These are phyloP conservation scores for Thereuonema tuberculata DNA, from an alignment of 1,140 invertebrate species.

Conservation along the genomic window DNA sequence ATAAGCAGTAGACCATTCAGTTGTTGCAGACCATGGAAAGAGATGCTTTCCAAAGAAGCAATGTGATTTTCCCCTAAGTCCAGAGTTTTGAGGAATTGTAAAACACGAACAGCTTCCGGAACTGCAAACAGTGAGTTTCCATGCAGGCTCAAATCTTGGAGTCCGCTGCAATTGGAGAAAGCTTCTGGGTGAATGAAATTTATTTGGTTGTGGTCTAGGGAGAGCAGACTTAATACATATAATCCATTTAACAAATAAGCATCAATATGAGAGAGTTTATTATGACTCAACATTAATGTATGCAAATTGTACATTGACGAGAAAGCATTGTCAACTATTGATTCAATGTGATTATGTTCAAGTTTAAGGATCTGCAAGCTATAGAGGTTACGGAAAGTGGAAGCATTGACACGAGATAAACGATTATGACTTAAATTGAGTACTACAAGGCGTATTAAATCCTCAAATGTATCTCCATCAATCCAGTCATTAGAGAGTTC, in stretches of 20 bases:
- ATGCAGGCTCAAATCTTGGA: slow-evolving; percentile 66
- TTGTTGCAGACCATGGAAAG: slow-evolving; percentile 62
- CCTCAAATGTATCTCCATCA: slow-evolving; percentile 63
- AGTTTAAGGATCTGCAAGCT: slow-evolving; percentile 67
- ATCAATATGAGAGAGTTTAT: slow-evolving; percentile 58
- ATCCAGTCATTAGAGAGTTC: slow-evolving; percentile 65
- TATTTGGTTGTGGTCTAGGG: slow-evolving; percentile 63
- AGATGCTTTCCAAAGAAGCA: slow-evolving; percentile 54
- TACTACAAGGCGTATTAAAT: slow-evolving; percentile 68
- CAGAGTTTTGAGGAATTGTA: slow-evolving; percentile 57
- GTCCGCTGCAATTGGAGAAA: slow-evolving; percentile 62
- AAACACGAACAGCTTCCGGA: slow-evolving; percentile 55
- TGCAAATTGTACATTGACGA: slow-evolving; percentile 68
- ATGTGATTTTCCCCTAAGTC: slow-evolving; percentile 70
- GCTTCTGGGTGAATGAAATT: slow-evolving; percentile 60
- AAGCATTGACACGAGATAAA: slow-evolving; percentile 59
- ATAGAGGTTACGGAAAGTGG: slow-evolving; percentile 65
- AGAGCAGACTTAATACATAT: slow-evolving; percentile 57
- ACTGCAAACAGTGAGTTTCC: slow-evolving; percentile 58
- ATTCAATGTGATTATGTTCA: slow-evolving; percentile 60
- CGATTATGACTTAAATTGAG: slow-evolving; percentile 73
- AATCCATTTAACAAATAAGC: slow-evolving; percentile 61
- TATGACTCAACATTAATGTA: slow-evolving; percentile 60
- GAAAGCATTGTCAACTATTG: slow-evolving; percentile 62
- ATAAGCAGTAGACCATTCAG: slow-evolving; percentile 69